Percentiles rank a stretch among this genome's conserved stretches.
Conservation (phyloP, 1,140 invertebrate species). For the Heliconius melpomene region DNA sequence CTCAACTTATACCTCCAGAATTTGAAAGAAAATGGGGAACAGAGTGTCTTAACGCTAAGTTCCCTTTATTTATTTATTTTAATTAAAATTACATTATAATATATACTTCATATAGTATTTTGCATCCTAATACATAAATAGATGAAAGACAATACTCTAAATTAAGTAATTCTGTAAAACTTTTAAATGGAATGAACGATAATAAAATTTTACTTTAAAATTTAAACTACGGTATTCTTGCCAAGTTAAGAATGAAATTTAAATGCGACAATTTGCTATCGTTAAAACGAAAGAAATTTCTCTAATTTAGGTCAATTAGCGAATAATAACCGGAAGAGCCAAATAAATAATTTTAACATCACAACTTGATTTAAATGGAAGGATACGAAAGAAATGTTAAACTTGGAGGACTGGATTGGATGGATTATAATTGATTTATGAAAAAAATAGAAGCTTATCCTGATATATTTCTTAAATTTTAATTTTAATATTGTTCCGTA, state of each 20-base stretch:
- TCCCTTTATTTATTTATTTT: too few relatives aligned
- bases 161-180: not conserved
- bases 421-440: too few relatives aligned
- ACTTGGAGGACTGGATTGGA: too few relatives aligned
- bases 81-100: too few relatives aligned
- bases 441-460: too few relatives aligned
- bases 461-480: too few relatives aligned
- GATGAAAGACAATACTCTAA: not conserved
- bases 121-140: too few relatives aligned
- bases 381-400: not conserved
- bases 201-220: slow-evolving; percentile 5
- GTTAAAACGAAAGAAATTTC: not conserved
- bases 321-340: slow-evolving; percentile 17
- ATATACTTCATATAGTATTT: too few relatives aligned
- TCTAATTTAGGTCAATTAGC: slow-evolving; percentile 37
- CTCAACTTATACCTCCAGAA: too few relatives aligned
- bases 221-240: not conserved
- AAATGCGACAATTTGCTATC: slow-evolving; percentile 3
- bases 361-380: not conserved
- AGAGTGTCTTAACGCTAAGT: too few relatives aligned
- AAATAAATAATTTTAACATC: slow-evolving; percentile 1
- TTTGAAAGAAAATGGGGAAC: too few relatives aligned
- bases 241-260: slow-evolving; percentile 6
- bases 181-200: not conserved
- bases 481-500: too few relatives aligned